phyloP scores from a whole-genome alignment of 1,140 invertebrate genomes.

The Heliothis virescens region DNA sequence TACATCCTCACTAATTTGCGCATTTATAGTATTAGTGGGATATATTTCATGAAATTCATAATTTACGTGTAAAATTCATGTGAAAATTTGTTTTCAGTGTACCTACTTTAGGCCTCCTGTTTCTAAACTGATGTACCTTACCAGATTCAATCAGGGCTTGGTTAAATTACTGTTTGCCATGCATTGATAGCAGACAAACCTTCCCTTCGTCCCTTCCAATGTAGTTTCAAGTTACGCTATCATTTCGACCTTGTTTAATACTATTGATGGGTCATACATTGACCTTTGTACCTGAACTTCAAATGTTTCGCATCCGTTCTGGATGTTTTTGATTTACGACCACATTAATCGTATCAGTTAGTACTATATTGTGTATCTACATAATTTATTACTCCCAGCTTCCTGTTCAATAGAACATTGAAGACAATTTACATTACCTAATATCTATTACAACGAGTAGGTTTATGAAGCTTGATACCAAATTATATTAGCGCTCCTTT shows the following conservation, averaged over 20 bases:
- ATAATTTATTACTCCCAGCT: constrained; percentile 13
- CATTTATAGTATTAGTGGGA: too few species aligned
- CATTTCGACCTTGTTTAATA: constrained; percentile 22
- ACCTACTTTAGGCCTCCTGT: too few species aligned
- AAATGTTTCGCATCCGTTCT: constrained; percentile 25
- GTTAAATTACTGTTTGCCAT: too few species aligned
- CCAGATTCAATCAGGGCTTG: too few species aligned
- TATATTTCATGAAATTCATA: too few species aligned
- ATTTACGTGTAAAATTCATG: too few species aligned
- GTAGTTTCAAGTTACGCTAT: background rate
- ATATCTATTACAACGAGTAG: background rate
- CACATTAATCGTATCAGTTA: constrained; percentile 20
- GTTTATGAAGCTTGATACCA: background rate
- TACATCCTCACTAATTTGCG: too few species aligned
- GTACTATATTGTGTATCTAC: background rate
- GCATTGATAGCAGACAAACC: too few species aligned
- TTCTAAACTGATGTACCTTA: too few species aligned
- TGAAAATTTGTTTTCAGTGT: too few species aligned
- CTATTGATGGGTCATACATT: background rate
- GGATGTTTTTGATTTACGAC: constrained; percentile 20
- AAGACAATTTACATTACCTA: background rate
- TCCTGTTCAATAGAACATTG: background rate
- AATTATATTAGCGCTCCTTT: background rate
- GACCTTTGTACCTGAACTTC: constrained; percentile 42
- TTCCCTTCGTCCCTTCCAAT: background rate